These are phyloP conservation scores for Torymus texanus DNA, from an alignment of 2,888 invertebrate species.

Conservation along the genomic window DNA sequence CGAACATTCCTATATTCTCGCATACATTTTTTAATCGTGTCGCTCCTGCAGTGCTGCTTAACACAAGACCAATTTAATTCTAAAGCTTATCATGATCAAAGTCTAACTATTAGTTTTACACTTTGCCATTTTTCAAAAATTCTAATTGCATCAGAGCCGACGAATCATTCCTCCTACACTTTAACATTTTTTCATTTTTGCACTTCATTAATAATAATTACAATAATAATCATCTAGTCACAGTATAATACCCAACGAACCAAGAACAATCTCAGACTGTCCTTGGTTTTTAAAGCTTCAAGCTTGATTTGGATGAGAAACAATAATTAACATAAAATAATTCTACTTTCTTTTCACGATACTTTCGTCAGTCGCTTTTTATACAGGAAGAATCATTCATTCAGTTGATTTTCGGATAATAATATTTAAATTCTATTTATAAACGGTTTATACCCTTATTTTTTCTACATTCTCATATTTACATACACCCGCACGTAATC, in stretches of 20 bases:
- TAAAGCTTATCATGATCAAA: constrained; percentile 37
- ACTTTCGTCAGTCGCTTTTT: constrained; percentile 43
- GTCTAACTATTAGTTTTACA: constrained; percentile 33
- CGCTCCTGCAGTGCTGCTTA: neutral
- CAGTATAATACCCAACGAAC: constrained; percentile 39
- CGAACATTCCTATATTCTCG: constrained; percentile 3
- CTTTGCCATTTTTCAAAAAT: constrained; percentile 39
- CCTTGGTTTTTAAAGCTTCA: constrained; percentile 49
- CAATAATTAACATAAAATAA: constrained; percentile 44
- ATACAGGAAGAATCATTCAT: constrained; percentile 57
- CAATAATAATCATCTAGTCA: constrained; percentile 29
- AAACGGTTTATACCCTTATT: constrained; percentile 18
- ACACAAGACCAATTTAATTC: constrained; percentile 18
- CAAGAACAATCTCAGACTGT: constrained; percentile 31
- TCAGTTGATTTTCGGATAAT: constrained; percentile 45
- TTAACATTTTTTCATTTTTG: constrained; percentile 27
- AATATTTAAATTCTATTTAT: constrained; percentile 45
- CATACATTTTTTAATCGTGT: constrained; percentile 35
- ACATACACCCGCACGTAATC: constrained; percentile 42
- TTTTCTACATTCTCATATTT: constrained; percentile 38
- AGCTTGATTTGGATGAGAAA: constrained; percentile 43
- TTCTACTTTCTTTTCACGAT: constrained; percentile 25
- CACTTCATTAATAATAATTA: constrained; percentile 31
- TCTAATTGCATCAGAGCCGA: constrained; percentile 44
- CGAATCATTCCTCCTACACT: constrained; percentile 54